Base-by-base conservation (phyloP, 2,797 vertebrate genomes). In the Oreortyx pictus region DNA sequence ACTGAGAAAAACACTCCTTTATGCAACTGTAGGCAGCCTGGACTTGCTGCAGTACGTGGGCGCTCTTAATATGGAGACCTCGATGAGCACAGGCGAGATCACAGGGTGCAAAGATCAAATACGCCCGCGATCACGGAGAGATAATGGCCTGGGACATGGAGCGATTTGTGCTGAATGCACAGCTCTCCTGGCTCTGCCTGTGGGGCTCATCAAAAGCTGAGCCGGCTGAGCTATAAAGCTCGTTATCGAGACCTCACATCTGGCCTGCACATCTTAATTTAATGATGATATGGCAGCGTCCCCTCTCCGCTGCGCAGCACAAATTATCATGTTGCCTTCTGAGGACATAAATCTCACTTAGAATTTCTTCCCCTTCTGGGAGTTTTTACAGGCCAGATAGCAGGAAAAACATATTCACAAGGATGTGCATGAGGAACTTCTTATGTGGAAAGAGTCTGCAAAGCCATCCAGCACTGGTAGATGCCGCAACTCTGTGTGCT, bases 261-360 rank as follows among this genome's bases (percentile, higher is more conserved):
- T 96, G 96, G 91, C 80, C 86, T 23, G 60, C 31, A 70, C 92
- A 91, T 92, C 96, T 85, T 91, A 94, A 95, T 97, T 95, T 95
- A 96, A 95, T 86, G 94, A 94, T 87, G 86, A 89, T 91, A 95
- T n/a, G 61, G 95, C 88, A 97, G 89, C 88, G 90, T 37, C 85
- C 76, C 56, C 86, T 95, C 90, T 94, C 65, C 43, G 14, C 83
- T 70, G 86, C 88, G 85, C 83, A 91, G 92, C 87, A 66, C 90
- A 95, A 92, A 96, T 96, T 95, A 96, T 62, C 94, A 85, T 68
- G 0, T 87, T 85, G 90, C 89, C 81, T 94, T 94, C 92, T 85
- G 88, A 92, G 77, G 50, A 87, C 49, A 79, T 96, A 97, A 96
- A 96, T 96, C 91, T 95, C 87, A 72, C 50, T 85, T 72, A 94